Evolutionary conservation across 2,113 vertebrate genomes (phyloP).

Genomic region (Trichechus manatus): DNA sequence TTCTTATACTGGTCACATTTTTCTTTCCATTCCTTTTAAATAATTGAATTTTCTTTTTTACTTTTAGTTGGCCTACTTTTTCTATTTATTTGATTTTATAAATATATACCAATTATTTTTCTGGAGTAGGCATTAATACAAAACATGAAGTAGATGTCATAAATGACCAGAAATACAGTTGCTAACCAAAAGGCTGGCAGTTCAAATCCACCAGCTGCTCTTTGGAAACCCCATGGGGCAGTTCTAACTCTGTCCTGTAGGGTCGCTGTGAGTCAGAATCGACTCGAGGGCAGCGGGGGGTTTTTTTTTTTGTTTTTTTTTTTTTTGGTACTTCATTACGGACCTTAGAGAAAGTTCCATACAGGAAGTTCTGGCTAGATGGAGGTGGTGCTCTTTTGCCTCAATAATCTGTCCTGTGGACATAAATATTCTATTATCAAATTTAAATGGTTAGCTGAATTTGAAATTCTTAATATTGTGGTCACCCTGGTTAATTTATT

Average conservation of each 20-base stretch:
- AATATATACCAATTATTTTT: not conserved
- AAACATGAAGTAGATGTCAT: not conserved
- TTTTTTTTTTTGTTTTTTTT: too few species aligned
- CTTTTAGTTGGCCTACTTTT: slow-evolving; percentile 12
- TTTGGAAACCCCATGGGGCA: too few species aligned
- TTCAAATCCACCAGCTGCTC: too few species aligned
- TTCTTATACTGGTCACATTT: not conserved
- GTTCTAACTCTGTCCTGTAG: too few species aligned
- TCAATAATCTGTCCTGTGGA: not conserved
- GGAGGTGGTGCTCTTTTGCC: not conserved
- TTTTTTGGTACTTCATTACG: not conserved
- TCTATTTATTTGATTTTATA: not conserved
- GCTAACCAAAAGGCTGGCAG: too few species aligned
- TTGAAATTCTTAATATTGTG: not conserved
- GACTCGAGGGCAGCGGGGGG: too few species aligned
- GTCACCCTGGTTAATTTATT: not conserved
- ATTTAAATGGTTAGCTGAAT: not conserved
- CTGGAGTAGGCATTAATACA: not conserved
- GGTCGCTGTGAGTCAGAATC: too few species aligned
- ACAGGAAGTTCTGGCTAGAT: not conserved
- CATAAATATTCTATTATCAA: not conserved
- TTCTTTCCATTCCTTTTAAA: not conserved
- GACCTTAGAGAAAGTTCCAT: not conserved
- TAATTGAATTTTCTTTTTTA: not conserved
- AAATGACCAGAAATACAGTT: not conserved